Evolutionary conservation across 2,113 vertebrate species (phyloP), one percentile per base, ranked within the genome.

Genomic region (Alexandromys fortis): DNA sequence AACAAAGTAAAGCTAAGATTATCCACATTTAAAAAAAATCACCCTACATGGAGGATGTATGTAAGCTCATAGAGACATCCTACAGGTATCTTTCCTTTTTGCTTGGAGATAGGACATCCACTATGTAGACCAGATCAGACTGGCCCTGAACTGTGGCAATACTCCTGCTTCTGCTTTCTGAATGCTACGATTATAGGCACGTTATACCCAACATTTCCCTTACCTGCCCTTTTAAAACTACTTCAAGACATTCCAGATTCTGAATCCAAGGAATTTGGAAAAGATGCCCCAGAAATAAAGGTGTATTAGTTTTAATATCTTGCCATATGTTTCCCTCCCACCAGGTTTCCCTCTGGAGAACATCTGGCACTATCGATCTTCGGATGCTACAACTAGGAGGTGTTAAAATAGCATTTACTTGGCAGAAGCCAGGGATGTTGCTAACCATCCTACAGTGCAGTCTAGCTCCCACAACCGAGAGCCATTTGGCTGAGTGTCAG

Each of bases 241-340:
- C 33, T 55, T 10, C 1, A n/a, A 92, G 61, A 92, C 16, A 96
- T n/a, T 83, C 12, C 21, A 68, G 49, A 70, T 49, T 83, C 12
- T 17, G 67, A 38, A 22, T 77, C 4, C 58, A 58, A 58, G 58
- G 58, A 58, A 58, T 58, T 7, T 58, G 58, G 5, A 58, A 58
- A 58, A 58, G 58, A 58, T 58, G 58, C 19, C 58, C 91, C 24
- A 72, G 30, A 91, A 94, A 91, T 30, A 82, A 82, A 93, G 58
- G 17, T 92, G 67, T 89, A 77, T 47, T 14, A 22, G 28, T 78
- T 86, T 89, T 77, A 92, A 38, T 90, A 87, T 75, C 95, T 67
- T 89, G 42, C 10, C 0, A 24, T 47, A 78, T 55, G 14, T 24
- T 28, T 21, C 35, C 33, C 21, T 45, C 4, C 12, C 8, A 45